These are phyloP conservation scores for Sericinus montela DNA, from an alignment of 2,888 invertebrate species.

Conservation along the genomic window DNA sequence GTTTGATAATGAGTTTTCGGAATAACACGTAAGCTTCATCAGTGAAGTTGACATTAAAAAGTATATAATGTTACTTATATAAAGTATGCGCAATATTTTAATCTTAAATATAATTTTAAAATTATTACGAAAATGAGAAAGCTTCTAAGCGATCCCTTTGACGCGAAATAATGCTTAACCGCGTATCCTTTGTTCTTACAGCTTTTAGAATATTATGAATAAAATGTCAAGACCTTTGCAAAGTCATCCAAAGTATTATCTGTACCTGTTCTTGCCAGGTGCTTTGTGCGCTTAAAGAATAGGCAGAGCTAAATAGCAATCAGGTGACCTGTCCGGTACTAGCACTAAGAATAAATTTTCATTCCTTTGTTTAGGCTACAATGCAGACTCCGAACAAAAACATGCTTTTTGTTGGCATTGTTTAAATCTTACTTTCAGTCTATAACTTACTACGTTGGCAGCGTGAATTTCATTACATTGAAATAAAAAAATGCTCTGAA, in stretches of 20 bases:
- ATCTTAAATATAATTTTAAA: too few species aligned
- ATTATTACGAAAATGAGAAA: too few species aligned
- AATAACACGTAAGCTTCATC: too few species aligned
- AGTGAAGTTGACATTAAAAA: too few species aligned
- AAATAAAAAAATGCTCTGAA: too few species aligned
- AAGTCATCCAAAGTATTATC: background rate
- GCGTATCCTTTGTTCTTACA: background rate
- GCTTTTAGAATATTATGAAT: background rate
- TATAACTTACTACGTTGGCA: too few species aligned
- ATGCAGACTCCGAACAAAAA: background rate
- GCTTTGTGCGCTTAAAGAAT: background rate
- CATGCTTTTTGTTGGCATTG: background rate
- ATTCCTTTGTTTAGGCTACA: slow-evolving; percentile 7
- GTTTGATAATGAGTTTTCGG: too few species aligned
- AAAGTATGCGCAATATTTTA: too few species aligned
- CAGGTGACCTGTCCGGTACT: slow-evolving; percentile 1
- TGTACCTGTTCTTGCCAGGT: background rate
- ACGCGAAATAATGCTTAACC: background rate
- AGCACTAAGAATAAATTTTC: slow-evolving; percentile 8
- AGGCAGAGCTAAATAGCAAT: background rate
- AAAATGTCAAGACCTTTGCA: background rate
- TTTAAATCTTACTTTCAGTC: too few species aligned
- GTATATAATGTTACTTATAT: too few species aligned
- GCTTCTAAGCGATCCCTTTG: too few species aligned
- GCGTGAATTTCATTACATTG: too few species aligned